These are phyloP conservation scores for Mesorhabditis spiculigera DNA, from an alignment of 2,888 invertebrate species.

Conservation along the genomic window DNA sequence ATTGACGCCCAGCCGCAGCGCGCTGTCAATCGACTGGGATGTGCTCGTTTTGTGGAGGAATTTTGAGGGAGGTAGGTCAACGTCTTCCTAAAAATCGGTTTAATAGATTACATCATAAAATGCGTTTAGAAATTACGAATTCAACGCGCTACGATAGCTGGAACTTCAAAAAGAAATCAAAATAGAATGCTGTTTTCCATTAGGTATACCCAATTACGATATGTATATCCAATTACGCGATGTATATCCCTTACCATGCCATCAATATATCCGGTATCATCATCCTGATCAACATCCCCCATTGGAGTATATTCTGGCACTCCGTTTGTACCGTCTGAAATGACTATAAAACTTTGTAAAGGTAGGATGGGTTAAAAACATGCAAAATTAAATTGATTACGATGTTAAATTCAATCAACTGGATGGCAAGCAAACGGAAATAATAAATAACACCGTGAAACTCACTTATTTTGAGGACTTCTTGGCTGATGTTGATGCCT, in stretches of 20 bases:
- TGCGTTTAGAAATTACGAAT: neutral
- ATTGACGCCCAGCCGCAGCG: neutral
- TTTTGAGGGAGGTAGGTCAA: neutral
- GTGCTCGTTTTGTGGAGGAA: conserved; percentile 5
- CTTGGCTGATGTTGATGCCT: conserved; percentile 28
- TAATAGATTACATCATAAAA: neutral
- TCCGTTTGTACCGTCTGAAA: neutral
- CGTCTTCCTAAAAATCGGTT: neutral
- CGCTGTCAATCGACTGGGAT: neutral
- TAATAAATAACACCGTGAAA: neutral
- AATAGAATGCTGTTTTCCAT: too few species aligned
- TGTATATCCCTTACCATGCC: neutral
- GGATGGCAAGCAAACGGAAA: neutral
- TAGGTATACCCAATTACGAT: too few species aligned
- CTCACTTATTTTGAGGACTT: conserved; percentile 29
- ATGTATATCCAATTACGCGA: too few species aligned
- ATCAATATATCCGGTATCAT: neutral
- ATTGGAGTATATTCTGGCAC: conserved; percentile 4
- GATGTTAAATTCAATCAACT: too few species aligned
- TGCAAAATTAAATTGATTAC: too few species aligned
- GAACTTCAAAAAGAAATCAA: too few species aligned
- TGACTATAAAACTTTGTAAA: too few species aligned
- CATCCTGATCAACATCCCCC: neutral
- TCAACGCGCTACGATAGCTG: too few species aligned
- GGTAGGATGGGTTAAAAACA: neutral